Evolutionary conservation across 1,140 invertebrate genomes (phyloP), one percentile per base, ranked within the genome.

Genomic region (Ericerus pela): DNA sequence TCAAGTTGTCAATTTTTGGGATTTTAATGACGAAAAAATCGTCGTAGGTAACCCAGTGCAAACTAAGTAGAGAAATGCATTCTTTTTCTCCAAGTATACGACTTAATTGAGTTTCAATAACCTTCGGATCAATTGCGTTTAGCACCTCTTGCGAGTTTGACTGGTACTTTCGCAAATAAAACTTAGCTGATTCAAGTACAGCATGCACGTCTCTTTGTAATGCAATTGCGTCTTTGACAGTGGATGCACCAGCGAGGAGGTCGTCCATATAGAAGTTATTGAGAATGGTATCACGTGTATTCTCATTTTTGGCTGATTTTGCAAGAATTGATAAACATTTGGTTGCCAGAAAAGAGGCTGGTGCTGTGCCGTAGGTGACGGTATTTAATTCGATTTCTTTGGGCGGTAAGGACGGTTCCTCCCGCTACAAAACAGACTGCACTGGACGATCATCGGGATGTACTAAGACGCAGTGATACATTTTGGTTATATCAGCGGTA

Each of bases 261-360:
- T 75, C 70, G 57, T 75, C 73, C 1, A 74, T 66, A 58, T 73
- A 75, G 53, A 70, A 69, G 55, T 70, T 65, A 36, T 12, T 62
- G 57, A 47, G 69, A 26, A 12, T 52, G 10, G 27, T 69, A 64
- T 58, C 71, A 66, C 67, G 10, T 28, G 53, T 29, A 20, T n/a
- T 20, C 22, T 18, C 24, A 2, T 22, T 8, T 54, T 37, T 10
- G 26, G 22, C 31, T 29, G 31, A 28, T 37, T 31, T 12, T 12
- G 33, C 53, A 0, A 55, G 22, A 14, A 69, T 64, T 16, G 62
- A 56, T 29, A 61, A 41, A 37, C 62, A 53, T 36, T 60, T 65
- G 8, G 31, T 33, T 26, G 54, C 54, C 11, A 36, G 16, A 36
- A 4, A 55, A 2, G 54, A 14, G 1, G 54, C 30, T 8, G 54